A percentile compares a stretch with the other conserved stretches of the same genome.
phyloP scores from a whole-genome alignment of 2,888 invertebrate species.

The Metopia argyrocephala region DNA sequence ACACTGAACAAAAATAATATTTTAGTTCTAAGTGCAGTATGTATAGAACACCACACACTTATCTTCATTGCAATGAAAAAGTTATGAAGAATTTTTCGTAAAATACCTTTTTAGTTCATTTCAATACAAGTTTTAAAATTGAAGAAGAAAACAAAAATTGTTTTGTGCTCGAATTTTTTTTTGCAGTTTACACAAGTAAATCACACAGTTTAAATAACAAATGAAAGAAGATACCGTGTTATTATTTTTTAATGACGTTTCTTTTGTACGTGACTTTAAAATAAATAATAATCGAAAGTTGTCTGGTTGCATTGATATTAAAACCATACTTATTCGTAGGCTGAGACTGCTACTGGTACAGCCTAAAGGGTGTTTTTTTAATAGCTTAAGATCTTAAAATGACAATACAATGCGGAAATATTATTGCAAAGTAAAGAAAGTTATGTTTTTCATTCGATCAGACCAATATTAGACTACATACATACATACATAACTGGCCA shows the following conservation, averaged over 20 bases:
- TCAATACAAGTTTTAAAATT: background rate
- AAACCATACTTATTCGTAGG: too few species aligned
- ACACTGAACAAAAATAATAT: background rate
- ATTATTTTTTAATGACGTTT: constrained; percentile 30
- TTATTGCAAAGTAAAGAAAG: too few species aligned
- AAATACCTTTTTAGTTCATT: background rate
- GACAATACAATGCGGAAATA: too few species aligned
- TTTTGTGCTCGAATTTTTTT: background rate
- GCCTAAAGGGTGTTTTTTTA: too few species aligned
- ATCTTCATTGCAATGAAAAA: too few species aligned
- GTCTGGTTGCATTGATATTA: too few species aligned
- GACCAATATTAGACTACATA: too few species aligned
- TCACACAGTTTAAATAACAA: background rate
- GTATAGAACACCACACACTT: too few species aligned
- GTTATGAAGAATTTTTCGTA: background rate
- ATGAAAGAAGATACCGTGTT: background rate
- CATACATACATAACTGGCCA: too few species aligned
- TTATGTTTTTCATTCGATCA: too few species aligned
- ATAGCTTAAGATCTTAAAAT: too few species aligned
- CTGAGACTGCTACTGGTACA: too few species aligned
- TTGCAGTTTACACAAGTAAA: background rate
- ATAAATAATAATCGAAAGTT: background rate
- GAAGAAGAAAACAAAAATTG: background rate
- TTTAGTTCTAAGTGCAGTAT: background rate
- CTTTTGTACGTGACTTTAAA: constrained; percentile 28